Evolutionary conservation across 1,140 invertebrate genomes (phyloP), one percentile per base, ranked within the genome.

Genomic region (Cyclina sinensis): DNA sequence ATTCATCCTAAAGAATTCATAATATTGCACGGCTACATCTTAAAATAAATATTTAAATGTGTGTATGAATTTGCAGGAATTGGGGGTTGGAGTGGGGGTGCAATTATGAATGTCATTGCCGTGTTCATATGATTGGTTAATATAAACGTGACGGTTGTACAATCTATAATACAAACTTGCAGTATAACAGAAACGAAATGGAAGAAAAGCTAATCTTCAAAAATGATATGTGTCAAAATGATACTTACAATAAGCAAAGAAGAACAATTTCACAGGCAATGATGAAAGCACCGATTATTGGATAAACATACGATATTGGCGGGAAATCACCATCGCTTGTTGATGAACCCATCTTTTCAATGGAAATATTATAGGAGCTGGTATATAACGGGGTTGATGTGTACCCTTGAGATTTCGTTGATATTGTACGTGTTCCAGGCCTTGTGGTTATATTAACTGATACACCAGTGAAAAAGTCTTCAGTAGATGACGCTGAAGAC

Each of bases 171-270:
- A n/a, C n/a, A n/a, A n/a, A n/a, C n/a, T n/a, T n/a, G n/a, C n/a
- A n/a, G n/a, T n/a, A n/a, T n/a, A n/a, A n/a, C n/a, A n/a, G n/a
- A n/a, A n/a, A n/a, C n/a, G n/a, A n/a, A n/a, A n/a, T n/a, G n/a
- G n/a, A n/a, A n/a, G n/a, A n/a, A n/a, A n/a, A n/a, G n/a, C n/a
- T n/a, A n/a, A n/a, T n/a, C n/a, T n/a, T n/a, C n/a, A n/a, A n/a
- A n/a, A n/a, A n/a, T n/a, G n/a, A n/a, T n/a, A n/a, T n/a, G n/a
- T n/a, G n/a, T n/a, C n/a, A n/a, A n/a, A n/a, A n/a, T n/a, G n/a
- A 78, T 51, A 78, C 74, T 78, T 78, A 78, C 74, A 78, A 54
- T 32, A 48, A 35, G 30, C 74, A 78, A 32, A 78, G 27, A 48
- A 78, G 27, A 12, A 48, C 46, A 16, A 78, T 78, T 78, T 78